Evolutionary conservation across 2,113 vertebrate species (phyloP).

Genomic region (Calyptomena viridis): DNA sequence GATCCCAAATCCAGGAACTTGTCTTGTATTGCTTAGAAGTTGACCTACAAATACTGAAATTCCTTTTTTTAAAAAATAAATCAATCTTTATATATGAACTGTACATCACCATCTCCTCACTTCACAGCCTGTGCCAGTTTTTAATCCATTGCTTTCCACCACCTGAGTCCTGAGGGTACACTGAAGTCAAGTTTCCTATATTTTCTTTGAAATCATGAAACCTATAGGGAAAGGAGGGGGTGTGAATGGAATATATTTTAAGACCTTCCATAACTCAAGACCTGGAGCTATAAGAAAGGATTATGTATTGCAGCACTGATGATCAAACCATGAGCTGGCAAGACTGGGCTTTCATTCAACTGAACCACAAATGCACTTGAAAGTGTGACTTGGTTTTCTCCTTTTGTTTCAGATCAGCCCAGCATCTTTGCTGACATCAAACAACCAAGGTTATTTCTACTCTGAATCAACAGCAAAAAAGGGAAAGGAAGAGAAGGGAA

Average conservation of each 20-base stretch:
- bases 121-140: neutral
- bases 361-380: constrained; percentile 42
- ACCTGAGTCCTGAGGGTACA: neutral
- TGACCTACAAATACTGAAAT: neutral
- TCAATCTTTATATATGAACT: neutral
- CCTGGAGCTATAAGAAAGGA: constrained; percentile 31
- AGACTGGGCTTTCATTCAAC: constrained; percentile 35
- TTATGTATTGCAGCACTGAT: neutral
- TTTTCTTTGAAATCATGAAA: constrained; percentile 34
- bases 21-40: neutral
- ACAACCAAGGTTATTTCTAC: constrained; percentile 43
- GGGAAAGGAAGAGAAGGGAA: constrained; percentile 8
- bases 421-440: constrained; percentile 44
- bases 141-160: constrained; percentile 8
- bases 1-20: neutral
- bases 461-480: constrained; percentile 58
- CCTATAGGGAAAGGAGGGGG: rapidly evolving
- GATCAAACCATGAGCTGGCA: constrained; percentile 60
- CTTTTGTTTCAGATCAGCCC: constrained; percentile 52
- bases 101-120: neutral
- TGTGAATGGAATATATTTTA: neutral
- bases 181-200: constrained; percentile 1
- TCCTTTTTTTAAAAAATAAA: neutral
- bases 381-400: constrained; percentile 13
- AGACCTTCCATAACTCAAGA: constrained; percentile 19